Percentiles rank a stretch among this genome's conserved stretches.
phyloP scores from a whole-genome alignment of 2,797 vertebrate genomes.

The Synaphobranchus kaupii region DNA sequence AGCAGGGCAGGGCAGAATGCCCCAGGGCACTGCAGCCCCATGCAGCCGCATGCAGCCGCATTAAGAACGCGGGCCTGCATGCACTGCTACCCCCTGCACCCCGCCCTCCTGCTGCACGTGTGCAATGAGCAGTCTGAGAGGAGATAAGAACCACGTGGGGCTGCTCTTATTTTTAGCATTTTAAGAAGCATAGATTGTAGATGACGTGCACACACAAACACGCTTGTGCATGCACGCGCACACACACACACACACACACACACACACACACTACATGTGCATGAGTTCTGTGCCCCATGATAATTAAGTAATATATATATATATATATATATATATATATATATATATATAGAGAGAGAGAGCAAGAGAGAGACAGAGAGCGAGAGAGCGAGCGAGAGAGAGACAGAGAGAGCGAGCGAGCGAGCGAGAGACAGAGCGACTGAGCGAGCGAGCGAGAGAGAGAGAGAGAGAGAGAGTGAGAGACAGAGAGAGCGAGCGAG shows the following conservation, averaged over 20 bases:
- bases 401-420: not conserved
- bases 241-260: not conserved
- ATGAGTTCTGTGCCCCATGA: not conserved
- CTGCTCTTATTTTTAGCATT: not conserved
- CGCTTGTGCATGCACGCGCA: not conserved
- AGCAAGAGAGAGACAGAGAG: too few species aligned
- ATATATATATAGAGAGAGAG: too few species aligned
- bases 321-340: too few species aligned
- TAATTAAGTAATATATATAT: not conserved
- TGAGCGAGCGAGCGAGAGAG: not conserved
- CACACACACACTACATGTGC: not conserved
- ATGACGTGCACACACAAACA: not conserved
- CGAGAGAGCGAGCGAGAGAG: not conserved
- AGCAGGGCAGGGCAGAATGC: too few species aligned
- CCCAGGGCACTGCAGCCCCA: too few species aligned
- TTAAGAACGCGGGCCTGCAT: not conserved
- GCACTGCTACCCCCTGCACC: too few species aligned
- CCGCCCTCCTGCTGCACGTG: not conserved
- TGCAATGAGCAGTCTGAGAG: not conserved
- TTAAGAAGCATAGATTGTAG: not conserved
- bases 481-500: not conserved
- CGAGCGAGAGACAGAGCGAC: not conserved
- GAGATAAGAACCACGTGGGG: not conserved
- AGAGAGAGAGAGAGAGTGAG: not conserved
- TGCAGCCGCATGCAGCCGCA: not conserved